Conservation (phyloP, 2,113 vertebrate genomes). For the Alouatta palliata region DNA sequence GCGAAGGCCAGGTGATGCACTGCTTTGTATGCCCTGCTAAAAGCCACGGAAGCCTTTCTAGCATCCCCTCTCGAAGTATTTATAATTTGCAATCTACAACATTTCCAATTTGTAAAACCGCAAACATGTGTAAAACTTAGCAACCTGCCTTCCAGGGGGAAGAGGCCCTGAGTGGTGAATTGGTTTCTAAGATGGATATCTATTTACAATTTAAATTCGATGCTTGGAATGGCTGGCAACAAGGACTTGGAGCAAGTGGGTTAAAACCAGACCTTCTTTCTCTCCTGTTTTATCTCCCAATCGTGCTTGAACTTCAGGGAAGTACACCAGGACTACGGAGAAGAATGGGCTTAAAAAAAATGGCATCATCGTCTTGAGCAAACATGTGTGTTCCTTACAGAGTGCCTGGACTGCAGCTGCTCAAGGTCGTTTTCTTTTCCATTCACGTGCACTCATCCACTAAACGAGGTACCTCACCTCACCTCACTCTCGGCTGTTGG, state of each 20-base stretch:
- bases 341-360: background rate
- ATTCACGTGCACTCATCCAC: background rate
- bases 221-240: conserved; percentile 56
- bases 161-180: conserved; percentile 4
- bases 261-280: conserved; percentile 53
- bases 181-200: conserved; percentile 67
- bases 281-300: conserved; percentile 45
- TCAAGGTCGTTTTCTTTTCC: background rate
- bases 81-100: conserved; percentile 51
- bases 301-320: background rate
- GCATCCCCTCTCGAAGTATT: conserved; percentile 24
- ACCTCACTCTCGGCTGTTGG: background rate
- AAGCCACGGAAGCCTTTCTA: background rate
- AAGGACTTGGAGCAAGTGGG: conserved; percentile 52
- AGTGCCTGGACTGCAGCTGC: background rate
- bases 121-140: conserved; percentile 63
- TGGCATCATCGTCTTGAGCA: background rate
- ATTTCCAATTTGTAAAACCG: conserved; percentile 32
- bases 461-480: background rate
- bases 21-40: too few relatives aligned
- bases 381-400: background rate
- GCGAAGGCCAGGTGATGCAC: background rate
- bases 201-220: conserved; percentile 76
- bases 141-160: conserved; percentile 58
- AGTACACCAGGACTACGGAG: background rate